Percentiles rank a stretch among this genome's conserved stretches.
phyloP scores from a whole-genome alignment of 1,140 invertebrate species.

The Metopolophium dirhodum region DNA sequence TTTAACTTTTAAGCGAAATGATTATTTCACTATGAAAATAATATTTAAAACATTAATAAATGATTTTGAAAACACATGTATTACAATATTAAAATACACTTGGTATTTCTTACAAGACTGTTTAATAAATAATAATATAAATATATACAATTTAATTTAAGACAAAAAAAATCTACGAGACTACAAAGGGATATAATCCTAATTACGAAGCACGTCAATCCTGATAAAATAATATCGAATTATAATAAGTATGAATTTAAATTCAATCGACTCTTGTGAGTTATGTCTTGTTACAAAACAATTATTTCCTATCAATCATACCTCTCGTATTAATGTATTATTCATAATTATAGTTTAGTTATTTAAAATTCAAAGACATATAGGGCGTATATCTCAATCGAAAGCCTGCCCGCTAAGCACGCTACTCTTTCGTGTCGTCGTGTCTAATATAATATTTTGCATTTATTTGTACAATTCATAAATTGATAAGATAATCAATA shows the following conservation, averaged over 20 bases:
- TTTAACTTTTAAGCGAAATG: background rate
- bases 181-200: background rate
- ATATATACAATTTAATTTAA: background rate
- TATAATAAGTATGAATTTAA: background rate
- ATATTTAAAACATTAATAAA: constrained; percentile 8
- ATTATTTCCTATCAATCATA: background rate
- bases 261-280: background rate
- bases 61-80: background rate
- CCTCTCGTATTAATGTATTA: background rate
- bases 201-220: background rate
- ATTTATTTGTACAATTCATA: background rate
- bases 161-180: background rate
- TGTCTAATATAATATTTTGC: background rate
- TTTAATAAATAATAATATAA: background rate
- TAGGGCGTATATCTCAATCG: background rate
- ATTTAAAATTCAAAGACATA: background rate
- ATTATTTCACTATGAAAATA: background rate
- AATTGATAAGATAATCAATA: background rate
- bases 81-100: background rate
- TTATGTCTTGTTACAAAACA: background rate
- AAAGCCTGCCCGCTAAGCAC: background rate
- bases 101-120: background rate
- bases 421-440: background rate
- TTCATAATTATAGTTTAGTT: background rate
- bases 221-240: background rate